Percentiles rank a stretch among this genome's conserved stretches.
phyloP scores from a whole-genome alignment of 2,113 vertebrate species.

The Cryptotis parvus region DNA sequence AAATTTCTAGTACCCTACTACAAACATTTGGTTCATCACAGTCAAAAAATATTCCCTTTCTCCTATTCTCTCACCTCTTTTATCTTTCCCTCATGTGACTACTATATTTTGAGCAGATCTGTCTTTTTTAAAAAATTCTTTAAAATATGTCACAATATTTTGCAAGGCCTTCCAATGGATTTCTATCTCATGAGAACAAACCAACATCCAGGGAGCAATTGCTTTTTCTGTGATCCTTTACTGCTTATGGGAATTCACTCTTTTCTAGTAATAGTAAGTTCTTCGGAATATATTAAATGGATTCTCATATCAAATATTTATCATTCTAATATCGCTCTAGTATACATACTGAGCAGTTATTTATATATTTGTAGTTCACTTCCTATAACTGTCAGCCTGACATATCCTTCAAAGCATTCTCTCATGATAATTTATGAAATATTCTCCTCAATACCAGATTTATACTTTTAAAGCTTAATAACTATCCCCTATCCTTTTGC shows the following conservation, averaged over 20 bases:
- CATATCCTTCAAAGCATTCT: neutral
- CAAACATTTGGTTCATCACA: neutral
- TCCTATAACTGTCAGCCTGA: neutral
- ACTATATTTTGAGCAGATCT: too few species aligned
- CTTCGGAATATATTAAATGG: neutral
- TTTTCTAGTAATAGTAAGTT: neutral
- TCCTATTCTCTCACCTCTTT: too few species aligned
- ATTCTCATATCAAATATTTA: neutral
- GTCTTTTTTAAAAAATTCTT: too few species aligned
- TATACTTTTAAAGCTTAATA: neutral
- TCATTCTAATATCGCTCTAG: neutral
- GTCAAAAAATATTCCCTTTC: neutral
- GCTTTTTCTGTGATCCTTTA: neutral
- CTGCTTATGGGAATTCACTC: neutral
- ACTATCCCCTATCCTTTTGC: rapidly evolving
- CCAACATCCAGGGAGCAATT: neutral
- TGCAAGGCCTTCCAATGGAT: too few species aligned
- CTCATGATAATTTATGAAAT: neutral
- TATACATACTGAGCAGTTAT: neutral
- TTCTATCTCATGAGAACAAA: neutral
- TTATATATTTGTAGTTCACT: neutral
- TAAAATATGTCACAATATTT: too few species aligned
- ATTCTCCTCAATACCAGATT: neutral
- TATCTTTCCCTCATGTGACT: too few species aligned
- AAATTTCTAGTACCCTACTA: too few species aligned